Evolutionary conservation across 2,113 vertebrate species (phyloP).

Genomic region (Mustelus asterias): DNA sequence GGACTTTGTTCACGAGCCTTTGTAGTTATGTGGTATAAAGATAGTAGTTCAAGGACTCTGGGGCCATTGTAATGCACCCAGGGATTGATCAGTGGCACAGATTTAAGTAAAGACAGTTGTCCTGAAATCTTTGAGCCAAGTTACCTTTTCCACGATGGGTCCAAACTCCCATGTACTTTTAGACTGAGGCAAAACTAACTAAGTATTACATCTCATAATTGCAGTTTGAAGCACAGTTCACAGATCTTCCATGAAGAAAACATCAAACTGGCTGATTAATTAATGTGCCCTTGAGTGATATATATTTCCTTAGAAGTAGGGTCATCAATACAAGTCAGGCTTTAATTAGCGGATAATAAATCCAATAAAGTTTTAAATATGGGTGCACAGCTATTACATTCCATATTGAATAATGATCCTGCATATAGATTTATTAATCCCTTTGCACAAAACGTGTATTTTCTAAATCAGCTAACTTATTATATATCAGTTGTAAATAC

Average conservation of each 20-base stretch:
- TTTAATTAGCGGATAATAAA: conserved; percentile 3
- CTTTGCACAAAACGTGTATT: background rate
- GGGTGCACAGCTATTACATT: background rate
- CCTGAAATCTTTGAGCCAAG: background rate
- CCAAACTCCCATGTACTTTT: background rate
- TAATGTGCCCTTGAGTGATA: background rate
- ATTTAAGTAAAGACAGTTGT: too few relatives aligned
- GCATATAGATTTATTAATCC: background rate
- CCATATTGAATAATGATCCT: background rate
- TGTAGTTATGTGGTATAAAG: background rate
- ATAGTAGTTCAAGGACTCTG: background rate
- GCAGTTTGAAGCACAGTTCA: background rate
- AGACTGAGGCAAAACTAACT: background rate
- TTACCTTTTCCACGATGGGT: background rate
- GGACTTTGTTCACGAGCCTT: too few relatives aligned
- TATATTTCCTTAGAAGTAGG: background rate
- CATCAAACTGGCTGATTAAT: conserved; percentile 1
- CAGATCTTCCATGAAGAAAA: conserved; percentile 19
- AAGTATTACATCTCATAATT: background rate
- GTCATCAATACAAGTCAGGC: background rate
- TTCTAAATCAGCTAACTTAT: background rate
- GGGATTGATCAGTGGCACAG: background rate
- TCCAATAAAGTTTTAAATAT: background rate
- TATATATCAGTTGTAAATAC: background rate
- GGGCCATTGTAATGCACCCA: background rate